Evolutionary conservation across 2,113 vertebrate genomes (phyloP).

Genomic region (Chiloscyllium plagiosum): DNA sequence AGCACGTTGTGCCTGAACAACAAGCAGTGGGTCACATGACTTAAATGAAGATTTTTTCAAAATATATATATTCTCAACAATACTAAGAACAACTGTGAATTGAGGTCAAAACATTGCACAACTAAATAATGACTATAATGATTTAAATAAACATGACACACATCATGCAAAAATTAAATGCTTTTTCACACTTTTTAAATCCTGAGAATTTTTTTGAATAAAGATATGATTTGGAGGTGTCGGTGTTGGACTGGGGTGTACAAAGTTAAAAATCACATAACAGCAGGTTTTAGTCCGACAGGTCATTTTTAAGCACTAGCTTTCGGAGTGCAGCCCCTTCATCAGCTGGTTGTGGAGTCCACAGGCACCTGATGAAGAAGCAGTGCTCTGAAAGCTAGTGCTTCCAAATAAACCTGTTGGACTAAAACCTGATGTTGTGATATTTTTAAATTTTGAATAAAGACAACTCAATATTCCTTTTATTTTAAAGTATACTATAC

Average conservation of each 20-base stretch:
- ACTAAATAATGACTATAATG: not conserved
- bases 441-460: not conserved
- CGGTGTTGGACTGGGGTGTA: no score
- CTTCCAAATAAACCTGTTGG: no score
- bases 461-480: not conserved
- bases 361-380: no score
- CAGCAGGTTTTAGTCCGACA: no score
- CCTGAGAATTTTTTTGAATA: not conserved
- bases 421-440: no score
- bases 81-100: not conserved
- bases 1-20: not conserved
- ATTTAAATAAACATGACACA: not conserved
- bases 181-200: not conserved
- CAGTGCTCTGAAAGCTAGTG: no score
- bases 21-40: not conserved
- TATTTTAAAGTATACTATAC: not conserved
- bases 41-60: not conserved
- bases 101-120: not conserved
- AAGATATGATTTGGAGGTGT: not conserved
- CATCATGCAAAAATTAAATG: not conserved
- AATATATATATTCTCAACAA: no score
- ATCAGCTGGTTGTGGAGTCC: no score
- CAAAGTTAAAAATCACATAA: no score
- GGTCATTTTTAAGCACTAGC: no score
- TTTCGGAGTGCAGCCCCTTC: no score